Evolutionary conservation across 35 echinoderm and acorn worm species (phyloP).

Genomic region (Apostichopus californicus): DNA sequence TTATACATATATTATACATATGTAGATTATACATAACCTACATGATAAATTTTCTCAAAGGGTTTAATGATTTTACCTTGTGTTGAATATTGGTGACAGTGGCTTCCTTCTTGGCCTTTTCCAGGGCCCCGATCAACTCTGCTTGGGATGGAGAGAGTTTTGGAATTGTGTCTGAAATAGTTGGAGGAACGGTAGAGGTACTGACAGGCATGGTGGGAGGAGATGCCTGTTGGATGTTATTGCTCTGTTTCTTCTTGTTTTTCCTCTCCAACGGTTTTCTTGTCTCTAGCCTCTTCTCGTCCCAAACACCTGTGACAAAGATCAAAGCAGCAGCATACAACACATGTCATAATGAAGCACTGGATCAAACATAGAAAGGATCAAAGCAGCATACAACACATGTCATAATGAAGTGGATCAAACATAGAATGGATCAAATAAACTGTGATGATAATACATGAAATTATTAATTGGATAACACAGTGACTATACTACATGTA

Average conservation of each 20-base stretch:
- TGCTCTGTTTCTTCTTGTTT: slow-evolving; percentile 89
- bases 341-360: too few species aligned
- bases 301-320: slow-evolving; percentile 84
- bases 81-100: slow-evolving; percentile 55
- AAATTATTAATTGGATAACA: too few species aligned
- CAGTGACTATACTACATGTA: too few species aligned
- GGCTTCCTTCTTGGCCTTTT: slow-evolving; percentile 78
- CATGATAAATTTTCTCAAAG: too few species aligned
- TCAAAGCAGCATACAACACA: too few species aligned
- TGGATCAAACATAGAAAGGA: too few species aligned
- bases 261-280: slow-evolving; percentile 94
- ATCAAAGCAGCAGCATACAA: too few species aligned
- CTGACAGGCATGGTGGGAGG: slow-evolving; percentile 34
- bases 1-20: too few species aligned
- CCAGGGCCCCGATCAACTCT: slow-evolving; percentile 73
- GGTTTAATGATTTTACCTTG: slow-evolving; percentile 58
- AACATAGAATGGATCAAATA: too few species aligned
- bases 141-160: slow-evolving; percentile 81
- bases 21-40: too few species aligned
- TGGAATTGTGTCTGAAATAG: slow-evolving; percentile 46
- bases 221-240: slow-evolving; percentile 56
- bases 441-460: too few species aligned
- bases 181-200: slow-evolving; percentile 22
- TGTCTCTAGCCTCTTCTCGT: slow-evolving; percentile 97
- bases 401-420: too few species aligned